phyloP scores from a whole-genome alignment of 2,113 vertebrate genomes.

The Siniperca knerii region DNA sequence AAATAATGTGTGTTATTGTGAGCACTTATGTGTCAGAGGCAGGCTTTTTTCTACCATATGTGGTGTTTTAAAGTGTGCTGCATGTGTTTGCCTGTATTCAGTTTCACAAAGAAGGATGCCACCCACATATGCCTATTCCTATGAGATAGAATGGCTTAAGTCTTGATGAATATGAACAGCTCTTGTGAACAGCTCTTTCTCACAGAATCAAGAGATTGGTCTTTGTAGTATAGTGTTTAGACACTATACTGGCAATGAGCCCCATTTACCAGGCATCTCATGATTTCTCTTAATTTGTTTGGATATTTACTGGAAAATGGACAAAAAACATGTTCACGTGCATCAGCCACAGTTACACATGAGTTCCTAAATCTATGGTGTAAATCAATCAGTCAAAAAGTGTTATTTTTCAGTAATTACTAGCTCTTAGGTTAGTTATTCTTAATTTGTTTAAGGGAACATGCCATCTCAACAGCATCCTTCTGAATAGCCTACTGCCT shows the following conservation, averaged over 20 bases:
- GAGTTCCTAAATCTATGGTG: not conserved
- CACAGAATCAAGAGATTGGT: slow-evolving; percentile 20
- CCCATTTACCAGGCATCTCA: not conserved
- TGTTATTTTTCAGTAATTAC: not conserved
- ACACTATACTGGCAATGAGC: slow-evolving; percentile 6
- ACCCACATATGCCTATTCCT: slow-evolving; percentile 44
- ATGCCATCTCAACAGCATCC: not conserved
- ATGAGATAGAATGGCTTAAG: slow-evolving; percentile 28
- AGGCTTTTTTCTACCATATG: slow-evolving; percentile 15
- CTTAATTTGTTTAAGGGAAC: slow-evolving; percentile 1
- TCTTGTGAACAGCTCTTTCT: slow-evolving; percentile 7
- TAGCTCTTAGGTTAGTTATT: not conserved
- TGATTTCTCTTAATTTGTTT: not conserved
- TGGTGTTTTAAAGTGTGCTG: slow-evolving; percentile 38
- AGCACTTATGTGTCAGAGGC: not conserved
- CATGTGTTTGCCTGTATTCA: slow-evolving; percentile 38
- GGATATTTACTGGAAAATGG: not conserved
- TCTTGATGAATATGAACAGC: slow-evolving; percentile 29
- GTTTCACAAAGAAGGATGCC: slow-evolving; percentile 49
- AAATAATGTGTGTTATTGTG: not conserved
- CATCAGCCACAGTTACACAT: not conserved
- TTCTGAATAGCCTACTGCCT: not conserved
- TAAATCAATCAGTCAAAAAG: not conserved
- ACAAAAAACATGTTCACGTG: not conserved
- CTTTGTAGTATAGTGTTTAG: not conserved